Conservation (phyloP, 1,140 invertebrate species). For the Pantala flavescens region DNA sequence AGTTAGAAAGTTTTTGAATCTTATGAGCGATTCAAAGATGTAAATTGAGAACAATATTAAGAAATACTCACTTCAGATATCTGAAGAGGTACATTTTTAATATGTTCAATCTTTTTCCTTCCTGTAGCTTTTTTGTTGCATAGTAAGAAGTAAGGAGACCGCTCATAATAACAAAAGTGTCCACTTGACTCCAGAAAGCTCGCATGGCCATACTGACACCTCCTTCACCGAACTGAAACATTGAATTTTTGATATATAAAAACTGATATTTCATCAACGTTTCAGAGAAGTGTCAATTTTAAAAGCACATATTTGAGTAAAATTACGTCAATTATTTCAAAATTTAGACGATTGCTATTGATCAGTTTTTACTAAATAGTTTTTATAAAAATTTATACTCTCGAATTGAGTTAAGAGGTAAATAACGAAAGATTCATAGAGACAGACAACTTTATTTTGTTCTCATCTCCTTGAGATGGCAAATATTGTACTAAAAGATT, state of each 20-base stretch:
- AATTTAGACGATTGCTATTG: too few species aligned
- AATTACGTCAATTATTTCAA: too few species aligned
- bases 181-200: conserved; percentile 10
- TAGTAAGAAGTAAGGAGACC: neutral
- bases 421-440: too few species aligned
- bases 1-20: neutral
- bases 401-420: too few species aligned
- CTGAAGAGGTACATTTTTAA: conserved; percentile 9
- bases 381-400: too few species aligned
- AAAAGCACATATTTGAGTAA: too few species aligned
- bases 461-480: too few species aligned
- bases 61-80: neutral
- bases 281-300: too few species aligned
- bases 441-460: too few species aligned
- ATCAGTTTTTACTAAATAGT: too few species aligned
- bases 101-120: conserved; percentile 2
- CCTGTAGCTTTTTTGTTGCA: conserved; percentile 6
- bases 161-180: conserved; percentile 12
- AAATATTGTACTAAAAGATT: too few species aligned
- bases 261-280: too few species aligned
- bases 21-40: neutral
- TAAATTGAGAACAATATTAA: neutral
- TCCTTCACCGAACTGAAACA: neutral
- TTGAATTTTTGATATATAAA: neutral
- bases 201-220: neutral